Percentiles rank a stretch among this genome's conserved stretches.
These are phyloP conservation scores for Prosopocoilus inquinatus DNA, from an alignment of 2,888 invertebrate species.

Conservation along the genomic window DNA sequence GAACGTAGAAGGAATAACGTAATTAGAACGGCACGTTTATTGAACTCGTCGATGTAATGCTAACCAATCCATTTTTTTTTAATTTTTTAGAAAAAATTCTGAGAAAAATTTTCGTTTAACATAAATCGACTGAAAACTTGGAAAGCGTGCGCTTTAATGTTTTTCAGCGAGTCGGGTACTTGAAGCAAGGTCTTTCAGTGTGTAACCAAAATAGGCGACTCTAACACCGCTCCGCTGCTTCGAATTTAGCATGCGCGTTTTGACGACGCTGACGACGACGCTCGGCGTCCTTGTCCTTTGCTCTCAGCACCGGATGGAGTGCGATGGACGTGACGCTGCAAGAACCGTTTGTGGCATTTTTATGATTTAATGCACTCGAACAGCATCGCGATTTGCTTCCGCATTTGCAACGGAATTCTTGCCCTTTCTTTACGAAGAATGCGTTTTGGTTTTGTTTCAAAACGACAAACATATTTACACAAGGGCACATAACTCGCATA, in stretches of 20 bases:
- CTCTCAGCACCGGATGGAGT: background rate
- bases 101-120: no score
- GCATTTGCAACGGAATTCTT: slow-evolving; percentile 9
- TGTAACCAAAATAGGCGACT: slow-evolving; percentile 34
- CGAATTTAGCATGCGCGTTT: background rate
- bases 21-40: no score
- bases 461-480: no score
- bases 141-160: slow-evolving; percentile 5
- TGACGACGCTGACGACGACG: background rate
- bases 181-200: slow-evolving; percentile 24
- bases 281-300: background rate
- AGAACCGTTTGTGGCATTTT: slow-evolving; percentile 19
- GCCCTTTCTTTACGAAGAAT: slow-evolving; percentile 8
- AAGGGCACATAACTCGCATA: no score
- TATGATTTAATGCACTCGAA: slow-evolving; percentile 22
- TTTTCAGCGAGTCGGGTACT: slow-evolving; percentile 27
- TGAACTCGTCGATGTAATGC: no score
- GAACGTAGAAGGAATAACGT: no score
- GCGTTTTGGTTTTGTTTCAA: background rate
- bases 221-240: slow-evolving; percentile 4
- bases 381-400: slow-evolving; percentile 12
- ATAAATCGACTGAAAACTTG: no score
- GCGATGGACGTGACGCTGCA: background rate
- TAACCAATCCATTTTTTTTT: no score
- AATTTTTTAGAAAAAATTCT: no score